Evolutionary conservation across 1,140 invertebrate species (phyloP).

Genomic region (Zaprionus inermis): DNA sequence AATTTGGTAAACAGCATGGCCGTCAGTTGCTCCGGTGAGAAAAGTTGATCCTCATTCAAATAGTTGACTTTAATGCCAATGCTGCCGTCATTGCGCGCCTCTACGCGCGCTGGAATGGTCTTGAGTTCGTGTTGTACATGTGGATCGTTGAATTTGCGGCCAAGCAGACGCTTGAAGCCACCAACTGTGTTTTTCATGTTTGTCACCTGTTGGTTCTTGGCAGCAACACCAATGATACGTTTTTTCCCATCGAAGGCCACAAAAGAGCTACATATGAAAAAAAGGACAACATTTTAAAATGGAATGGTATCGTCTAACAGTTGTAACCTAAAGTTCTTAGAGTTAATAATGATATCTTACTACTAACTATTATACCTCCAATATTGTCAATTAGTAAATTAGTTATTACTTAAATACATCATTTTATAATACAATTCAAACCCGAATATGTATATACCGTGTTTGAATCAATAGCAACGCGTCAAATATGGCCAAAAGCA

Average conservation of each 20-base stretch:
- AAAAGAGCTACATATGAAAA: constrained; percentile 91
- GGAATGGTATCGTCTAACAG: background rate
- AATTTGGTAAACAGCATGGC: constrained; percentile 99
- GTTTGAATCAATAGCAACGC: constrained; percentile 14
- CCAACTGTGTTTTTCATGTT: constrained; percentile 98
- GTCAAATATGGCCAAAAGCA: constrained; percentile 49
- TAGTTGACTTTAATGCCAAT: constrained; percentile 95
- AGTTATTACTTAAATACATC: background rate
- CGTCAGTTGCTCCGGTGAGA: constrained; percentile 97
- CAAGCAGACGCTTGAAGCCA: constrained; percentile 96
- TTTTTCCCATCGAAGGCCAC: constrained; percentile 97
- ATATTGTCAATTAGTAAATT: background rate
- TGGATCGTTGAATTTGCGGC: constrained; percentile 94
- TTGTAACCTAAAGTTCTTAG: too few relatives aligned
- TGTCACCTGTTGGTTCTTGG: constrained; percentile 98
- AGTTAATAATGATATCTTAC: too few relatives aligned
- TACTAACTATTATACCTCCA: background rate
- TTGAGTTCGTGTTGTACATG: constrained; percentile 92
- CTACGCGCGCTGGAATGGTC: constrained; percentile 90
- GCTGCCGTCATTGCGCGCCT: constrained; percentile 88
- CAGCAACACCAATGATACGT: constrained; percentile 96
- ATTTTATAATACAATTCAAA: background rate
- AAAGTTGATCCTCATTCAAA: constrained; percentile 92
- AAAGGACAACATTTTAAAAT: constrained; percentile 6
- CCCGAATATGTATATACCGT: background rate